Base-by-base conservation (phyloP, 1,140 invertebrate species). In the Dinothrombium tinctorium region DNA sequence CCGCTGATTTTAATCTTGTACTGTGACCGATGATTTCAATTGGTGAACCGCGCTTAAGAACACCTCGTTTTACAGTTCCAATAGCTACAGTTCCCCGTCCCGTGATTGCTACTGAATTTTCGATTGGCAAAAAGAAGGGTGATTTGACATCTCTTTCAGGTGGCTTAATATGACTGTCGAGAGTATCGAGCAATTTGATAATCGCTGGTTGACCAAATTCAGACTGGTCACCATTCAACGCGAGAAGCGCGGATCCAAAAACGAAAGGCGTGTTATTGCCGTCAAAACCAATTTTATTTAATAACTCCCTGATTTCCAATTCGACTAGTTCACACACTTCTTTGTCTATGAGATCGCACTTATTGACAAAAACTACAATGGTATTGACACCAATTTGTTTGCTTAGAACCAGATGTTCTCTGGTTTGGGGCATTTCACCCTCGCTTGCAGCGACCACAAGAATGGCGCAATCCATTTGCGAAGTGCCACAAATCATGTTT, bases 301-400 rank as follows among this genome's bases (percentile, higher is more conserved):
- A 53, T 46, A 94, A 59, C 57, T 95, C 87, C 41, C 83, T 62
- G 44, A 83, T 69, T 68, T 92, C 92, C 77, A 96, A 86, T 61
- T 98, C 92, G 1, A 96, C 90, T 12, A 98, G 65, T 49, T 98
- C 92, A 3, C 92, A 65, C 79, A 95, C 73, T 58, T 94, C 87
- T 44, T 69, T 55, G 58, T 92, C 86, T 2, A 76, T 81, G 43
- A 76, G 58, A 64, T 96, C 90, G n/a, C 74, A 81, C 64, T 95
- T 96, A 56, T 94, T 94, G 22, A 94, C 69, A 56, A 60, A 69
- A 9, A 69, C 62, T 4, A 69, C 60, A 35, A 69, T 47, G 39
- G 63, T 52, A 35, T 57, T 47, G 7, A 69, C 56, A 20, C 66
- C 66, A 37, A 65, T 55, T 67, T 92, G 86, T 57, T 79, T 83